phyloP scores from a whole-genome alignment of 2,797 vertebrate species.

The Melanotaenia pygmaea region DNA sequence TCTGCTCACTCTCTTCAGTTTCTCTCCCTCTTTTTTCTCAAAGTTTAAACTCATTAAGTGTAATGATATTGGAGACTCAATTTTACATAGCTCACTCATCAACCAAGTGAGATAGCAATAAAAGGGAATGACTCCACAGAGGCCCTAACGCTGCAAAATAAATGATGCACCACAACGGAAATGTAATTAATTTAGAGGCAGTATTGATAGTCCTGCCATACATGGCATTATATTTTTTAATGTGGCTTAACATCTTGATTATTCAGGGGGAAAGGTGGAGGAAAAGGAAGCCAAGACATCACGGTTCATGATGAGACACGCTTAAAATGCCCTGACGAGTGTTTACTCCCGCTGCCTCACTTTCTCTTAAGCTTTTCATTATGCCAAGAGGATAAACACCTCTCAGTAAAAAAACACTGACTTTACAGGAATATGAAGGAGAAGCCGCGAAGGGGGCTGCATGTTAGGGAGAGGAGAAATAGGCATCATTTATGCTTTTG shows the following conservation, averaged over 20 bases:
- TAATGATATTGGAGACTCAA: constrained; percentile 98
- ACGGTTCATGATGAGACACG: constrained; percentile 77
- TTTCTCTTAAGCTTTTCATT: constrained; percentile 86
- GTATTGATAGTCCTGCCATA: constrained; percentile 99
- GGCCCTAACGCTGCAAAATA: constrained; percentile 96
- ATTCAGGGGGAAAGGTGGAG: constrained; percentile 73
- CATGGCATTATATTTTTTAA: constrained; percentile 97
- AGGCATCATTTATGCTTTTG: constrained; percentile 44
- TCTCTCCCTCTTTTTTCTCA: constrained; percentile 71
- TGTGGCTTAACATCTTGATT: constrained; percentile 98
- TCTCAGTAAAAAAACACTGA: constrained; percentile 62
- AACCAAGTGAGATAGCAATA: constrained; percentile 96
- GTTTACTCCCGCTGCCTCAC: constrained; percentile 75
- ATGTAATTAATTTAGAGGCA: constrained; percentile 99
- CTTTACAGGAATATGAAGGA: constrained; percentile 58
- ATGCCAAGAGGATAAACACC: constrained; percentile 73
- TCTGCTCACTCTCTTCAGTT: constrained; percentile 49
- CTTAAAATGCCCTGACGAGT: constrained; percentile 77
- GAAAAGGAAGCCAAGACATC: constrained; percentile 69
- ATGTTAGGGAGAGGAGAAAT: constrained; percentile 29
- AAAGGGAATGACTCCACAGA: constrained; percentile 97
- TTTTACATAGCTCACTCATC: constrained; percentile 98
- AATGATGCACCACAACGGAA: constrained; percentile 98
- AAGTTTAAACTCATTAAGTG: constrained; percentile 95
- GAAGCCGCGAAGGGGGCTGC: constrained; percentile 41